These are phyloP conservation scores for Ovis aries DNA, from an alignment of 2,113 vertebrate species.

Conservation along the genomic window DNA sequence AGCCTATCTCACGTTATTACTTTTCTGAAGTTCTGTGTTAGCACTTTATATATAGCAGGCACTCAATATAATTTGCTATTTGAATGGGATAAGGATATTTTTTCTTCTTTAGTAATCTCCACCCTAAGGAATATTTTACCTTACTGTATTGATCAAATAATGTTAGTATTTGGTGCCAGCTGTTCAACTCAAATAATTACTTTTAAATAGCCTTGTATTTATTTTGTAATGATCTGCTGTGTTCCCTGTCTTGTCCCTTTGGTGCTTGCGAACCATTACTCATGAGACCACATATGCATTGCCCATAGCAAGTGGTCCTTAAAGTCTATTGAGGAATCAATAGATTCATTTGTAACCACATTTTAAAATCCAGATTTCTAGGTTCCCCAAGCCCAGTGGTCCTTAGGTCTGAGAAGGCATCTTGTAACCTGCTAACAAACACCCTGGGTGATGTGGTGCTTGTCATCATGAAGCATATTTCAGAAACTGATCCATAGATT, in stretches of 20 bases:
- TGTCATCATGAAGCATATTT: background rate
- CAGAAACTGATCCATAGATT: background rate
- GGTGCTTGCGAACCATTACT: background rate
- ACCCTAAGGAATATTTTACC: background rate
- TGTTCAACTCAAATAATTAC: conserved; percentile 31
- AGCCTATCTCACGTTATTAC: background rate
- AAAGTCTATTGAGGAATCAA: background rate
- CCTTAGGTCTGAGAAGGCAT: background rate
- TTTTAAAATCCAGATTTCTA: background rate
- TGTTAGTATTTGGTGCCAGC: conserved; percentile 34
- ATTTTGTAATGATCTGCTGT: background rate
- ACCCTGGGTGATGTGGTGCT: background rate
- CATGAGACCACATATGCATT: background rate
- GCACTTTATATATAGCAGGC: conserved; percentile 15
- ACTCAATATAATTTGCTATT: background rate
- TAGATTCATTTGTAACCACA: background rate
- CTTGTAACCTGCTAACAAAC: background rate
- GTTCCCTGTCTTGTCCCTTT: background rate
- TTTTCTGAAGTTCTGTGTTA: conserved; percentile 32
- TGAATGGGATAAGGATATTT: conserved; percentile 22
- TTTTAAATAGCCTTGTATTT: conserved; percentile 53
- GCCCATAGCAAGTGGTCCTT: background rate
- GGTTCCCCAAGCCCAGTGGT: background rate
- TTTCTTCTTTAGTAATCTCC: conserved; percentile 42
- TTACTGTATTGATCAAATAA: conserved; percentile 32